Percentiles rank a stretch among this genome's conserved stretches.
Conservation (phyloP, 2,888 invertebrate genomes). For the Mechanitis messenoides region DNA sequence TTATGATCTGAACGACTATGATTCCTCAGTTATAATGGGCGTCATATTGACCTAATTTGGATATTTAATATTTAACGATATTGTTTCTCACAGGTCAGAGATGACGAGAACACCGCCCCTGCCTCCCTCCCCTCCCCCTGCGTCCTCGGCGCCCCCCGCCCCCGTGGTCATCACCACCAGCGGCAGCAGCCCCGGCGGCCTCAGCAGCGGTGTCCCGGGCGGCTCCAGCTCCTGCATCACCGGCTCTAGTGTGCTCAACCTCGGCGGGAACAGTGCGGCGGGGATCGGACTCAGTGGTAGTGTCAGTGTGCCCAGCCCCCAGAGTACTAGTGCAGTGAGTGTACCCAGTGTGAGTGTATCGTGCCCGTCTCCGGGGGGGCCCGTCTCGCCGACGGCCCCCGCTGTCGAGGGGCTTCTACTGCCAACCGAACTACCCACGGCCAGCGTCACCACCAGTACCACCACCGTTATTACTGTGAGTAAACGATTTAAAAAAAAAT, state of each 20-base stretch:
- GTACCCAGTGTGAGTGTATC: slow-evolving; percentile 20
- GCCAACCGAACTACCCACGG: slow-evolving; percentile 13
- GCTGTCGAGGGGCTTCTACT: slow-evolving; percentile 19
- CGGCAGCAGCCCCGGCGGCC: slow-evolving; percentile 29
- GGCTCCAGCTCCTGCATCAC: slow-evolving; percentile 35
- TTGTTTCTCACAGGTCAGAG: slow-evolving; percentile 45
- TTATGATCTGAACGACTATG: neutral
- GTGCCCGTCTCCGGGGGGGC: slow-evolving; percentile 14
- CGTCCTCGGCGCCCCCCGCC: slow-evolving; percentile 54
- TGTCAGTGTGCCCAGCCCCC: slow-evolving; percentile 20
- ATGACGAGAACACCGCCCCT: slow-evolving; percentile 56
- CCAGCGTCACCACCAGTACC: slow-evolving; percentile 20
- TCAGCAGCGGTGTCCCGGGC: slow-evolving; percentile 33
- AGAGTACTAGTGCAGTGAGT: slow-evolving; percentile 18
- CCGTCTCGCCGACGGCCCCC: slow-evolving; percentile 27
- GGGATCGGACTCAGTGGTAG: slow-evolving; percentile 37
- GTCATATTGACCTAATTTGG: neutral
- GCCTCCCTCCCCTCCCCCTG: slow-evolving; percentile 64
- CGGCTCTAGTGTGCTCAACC: slow-evolving; percentile 37
- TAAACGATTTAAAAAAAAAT: neutral
- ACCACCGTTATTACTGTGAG: slow-evolving; percentile 30
- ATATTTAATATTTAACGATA: neutral
- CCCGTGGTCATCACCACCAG: slow-evolving; percentile 38
- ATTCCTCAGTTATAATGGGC: no score
- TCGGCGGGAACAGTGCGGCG: slow-evolving; percentile 53